phyloP scores from a whole-genome alignment of 2,113 vertebrate species.

The Microtus richardsoni region DNA sequence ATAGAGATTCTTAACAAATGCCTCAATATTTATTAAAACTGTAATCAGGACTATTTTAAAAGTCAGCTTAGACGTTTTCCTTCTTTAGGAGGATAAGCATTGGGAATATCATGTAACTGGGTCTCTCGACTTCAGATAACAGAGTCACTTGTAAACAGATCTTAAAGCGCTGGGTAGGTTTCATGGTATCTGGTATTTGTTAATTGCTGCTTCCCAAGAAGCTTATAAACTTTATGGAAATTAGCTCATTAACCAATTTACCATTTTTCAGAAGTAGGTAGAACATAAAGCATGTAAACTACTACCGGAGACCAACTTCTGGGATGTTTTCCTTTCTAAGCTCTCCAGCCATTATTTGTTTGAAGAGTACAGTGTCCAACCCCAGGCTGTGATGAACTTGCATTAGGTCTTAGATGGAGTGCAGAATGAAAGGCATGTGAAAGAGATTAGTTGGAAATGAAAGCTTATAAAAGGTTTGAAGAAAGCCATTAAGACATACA shows the following conservation, averaged over 20 bases:
- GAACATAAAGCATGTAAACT: slow-evolving; percentile 28
- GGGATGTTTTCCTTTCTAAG: slow-evolving; percentile 34
- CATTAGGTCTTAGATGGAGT: background rate
- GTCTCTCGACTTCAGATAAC: slow-evolving; percentile 46
- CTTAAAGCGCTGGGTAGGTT: slow-evolving; percentile 39
- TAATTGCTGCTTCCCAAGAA: slow-evolving; percentile 40
- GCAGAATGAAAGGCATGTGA: background rate
- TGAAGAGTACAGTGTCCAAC: background rate
- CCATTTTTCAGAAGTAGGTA: slow-evolving; percentile 43
- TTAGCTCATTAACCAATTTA: slow-evolving; percentile 64
- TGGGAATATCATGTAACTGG: slow-evolving; percentile 50
- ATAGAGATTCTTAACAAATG: slow-evolving; percentile 66
- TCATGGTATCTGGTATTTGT: slow-evolving; percentile 66
- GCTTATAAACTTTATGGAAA: slow-evolving; percentile 70
- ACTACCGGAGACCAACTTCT: slow-evolving; percentile 24
- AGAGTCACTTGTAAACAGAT: slow-evolving; percentile 58
- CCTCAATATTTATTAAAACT: slow-evolving; percentile 60
- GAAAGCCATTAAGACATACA: background rate
- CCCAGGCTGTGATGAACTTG: background rate
- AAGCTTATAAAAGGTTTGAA: background rate
- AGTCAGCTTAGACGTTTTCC: background rate
- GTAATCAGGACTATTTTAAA: slow-evolving; percentile 56
- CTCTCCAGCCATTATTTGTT: background rate
- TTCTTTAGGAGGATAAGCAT: background rate
- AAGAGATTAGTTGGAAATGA: slow-evolving; percentile 19